These are phyloP conservation scores for Tricholaema leucomelas DNA, from an alignment of 2,113 vertebrate species.

Conservation along the genomic window DNA sequence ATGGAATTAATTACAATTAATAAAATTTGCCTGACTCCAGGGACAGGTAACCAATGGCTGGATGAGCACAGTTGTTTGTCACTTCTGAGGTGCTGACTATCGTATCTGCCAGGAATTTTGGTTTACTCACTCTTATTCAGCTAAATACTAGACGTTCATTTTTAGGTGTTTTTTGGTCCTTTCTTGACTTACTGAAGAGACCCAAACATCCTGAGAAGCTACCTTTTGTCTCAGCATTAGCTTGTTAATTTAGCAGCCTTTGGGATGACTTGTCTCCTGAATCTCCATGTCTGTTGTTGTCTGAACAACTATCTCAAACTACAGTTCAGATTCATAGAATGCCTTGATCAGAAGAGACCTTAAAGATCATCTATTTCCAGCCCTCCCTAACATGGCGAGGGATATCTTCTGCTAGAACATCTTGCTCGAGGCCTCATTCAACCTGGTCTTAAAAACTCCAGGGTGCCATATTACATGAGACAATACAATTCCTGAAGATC, in stretches of 20 bases:
- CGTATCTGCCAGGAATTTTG: background rate
- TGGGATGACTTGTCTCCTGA: background rate
- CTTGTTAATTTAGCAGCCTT: background rate
- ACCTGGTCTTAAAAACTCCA: too few relatives aligned
- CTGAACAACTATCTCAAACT: background rate
- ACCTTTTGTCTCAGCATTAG: background rate
- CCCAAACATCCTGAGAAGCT: background rate
- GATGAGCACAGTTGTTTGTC: background rate
- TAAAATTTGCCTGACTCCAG: background rate
- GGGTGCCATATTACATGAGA: background rate
- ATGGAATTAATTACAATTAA: conserved; percentile 22
- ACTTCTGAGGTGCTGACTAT: background rate
- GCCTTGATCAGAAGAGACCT: too few relatives aligned
- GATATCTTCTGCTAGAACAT: too few relatives aligned
- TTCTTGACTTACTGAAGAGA: background rate
- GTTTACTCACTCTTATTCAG: background rate
- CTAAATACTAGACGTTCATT: background rate
- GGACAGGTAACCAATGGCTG: background rate
- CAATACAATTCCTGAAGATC: background rate
- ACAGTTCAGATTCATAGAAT: background rate
- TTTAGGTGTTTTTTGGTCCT: background rate
- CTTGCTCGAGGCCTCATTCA: too few relatives aligned
- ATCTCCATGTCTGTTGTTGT: background rate
- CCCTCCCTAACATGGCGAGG: too few relatives aligned
- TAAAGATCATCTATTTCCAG: too few relatives aligned